A percentile compares a stretch with the other conserved stretches of the same genome.
These are phyloP conservation scores for Ammodytes dubius DNA, from an alignment of 2,113 vertebrate species.

Conservation along the genomic window DNA sequence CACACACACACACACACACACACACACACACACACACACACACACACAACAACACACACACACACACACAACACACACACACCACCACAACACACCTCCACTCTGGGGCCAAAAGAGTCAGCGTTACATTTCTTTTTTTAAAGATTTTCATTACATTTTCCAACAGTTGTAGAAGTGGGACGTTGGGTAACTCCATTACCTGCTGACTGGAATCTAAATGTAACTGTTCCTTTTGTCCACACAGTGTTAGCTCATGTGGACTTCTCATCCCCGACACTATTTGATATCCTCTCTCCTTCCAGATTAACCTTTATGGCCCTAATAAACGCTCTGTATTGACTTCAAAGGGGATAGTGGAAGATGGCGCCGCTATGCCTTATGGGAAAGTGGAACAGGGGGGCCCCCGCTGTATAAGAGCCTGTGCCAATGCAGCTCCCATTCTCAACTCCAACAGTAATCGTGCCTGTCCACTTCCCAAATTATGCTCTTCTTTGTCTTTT, in stretches of 20 bases:
- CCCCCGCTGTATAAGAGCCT: conserved; percentile 45
- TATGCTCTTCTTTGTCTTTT: conserved; percentile 84
- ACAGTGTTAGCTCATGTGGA: conserved; percentile 48
- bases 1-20: no score
- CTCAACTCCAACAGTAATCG: conserved; percentile 62
- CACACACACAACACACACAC: no score
- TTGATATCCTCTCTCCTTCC: conserved; percentile 76
- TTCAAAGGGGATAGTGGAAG: conserved; percentile 77
- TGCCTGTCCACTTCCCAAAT: conserved; percentile 68
- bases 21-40: no score
- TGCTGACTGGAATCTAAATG: conserved; percentile 69
- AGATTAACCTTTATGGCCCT: conserved; percentile 81
- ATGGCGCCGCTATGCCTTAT: conserved; percentile 69
- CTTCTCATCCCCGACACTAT: conserved; percentile 57
- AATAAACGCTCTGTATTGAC: conserved; percentile 81
- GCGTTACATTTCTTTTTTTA: conserved; percentile 30
- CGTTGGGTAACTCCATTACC: conserved; percentile 67
- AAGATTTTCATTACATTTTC: conserved; percentile 58
- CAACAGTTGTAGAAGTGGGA: conserved; percentile 51
- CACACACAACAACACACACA: no score
- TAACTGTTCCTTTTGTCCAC: conserved; percentile 45
- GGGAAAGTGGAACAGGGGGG: conserved; percentile 56
- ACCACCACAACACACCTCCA: not conserved
- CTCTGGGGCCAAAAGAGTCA: conserved; percentile 18
- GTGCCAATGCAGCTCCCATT: conserved; percentile 38